A percentile compares a stretch with the other conserved stretches of the same genome.
Conservation (phyloP, 2,113 vertebrate genomes). For the Monopterus albus region DNA sequence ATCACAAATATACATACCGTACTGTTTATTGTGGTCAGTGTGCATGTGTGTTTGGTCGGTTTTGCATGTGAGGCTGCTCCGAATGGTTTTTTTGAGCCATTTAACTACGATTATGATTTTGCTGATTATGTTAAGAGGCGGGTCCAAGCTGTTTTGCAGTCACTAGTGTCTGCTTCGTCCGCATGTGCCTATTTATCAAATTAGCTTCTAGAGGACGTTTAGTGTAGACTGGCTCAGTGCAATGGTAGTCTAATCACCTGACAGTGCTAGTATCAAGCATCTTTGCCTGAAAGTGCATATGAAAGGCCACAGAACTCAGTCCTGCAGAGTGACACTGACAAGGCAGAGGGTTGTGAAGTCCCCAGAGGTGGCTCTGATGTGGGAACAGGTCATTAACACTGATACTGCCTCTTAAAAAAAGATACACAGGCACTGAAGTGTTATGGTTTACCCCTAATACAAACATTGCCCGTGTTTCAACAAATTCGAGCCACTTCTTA, state of each 20-base stretch:
- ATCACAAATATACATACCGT: not conserved
- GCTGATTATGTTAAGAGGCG: not conserved
- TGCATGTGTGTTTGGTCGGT: not conserved
- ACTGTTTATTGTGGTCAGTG: not conserved
- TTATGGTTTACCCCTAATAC: not conserved
- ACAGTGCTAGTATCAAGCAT: not conserved
- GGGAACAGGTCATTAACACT: not conserved
- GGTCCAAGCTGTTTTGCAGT: slow-evolving; percentile 20
- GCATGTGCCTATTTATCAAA: slow-evolving; percentile 56
- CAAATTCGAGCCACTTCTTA: not conserved
- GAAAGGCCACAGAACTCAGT: not conserved
- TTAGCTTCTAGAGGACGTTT: not conserved
- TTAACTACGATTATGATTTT: too few species aligned
- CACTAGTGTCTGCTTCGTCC: slow-evolving; percentile 16
- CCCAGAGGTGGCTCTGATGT: slow-evolving; percentile 19
- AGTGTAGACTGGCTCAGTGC: not conserved
- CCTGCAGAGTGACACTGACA: not conserved
- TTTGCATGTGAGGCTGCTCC: not conserved
- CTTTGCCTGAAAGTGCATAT: not conserved
- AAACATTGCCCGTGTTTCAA: not conserved
- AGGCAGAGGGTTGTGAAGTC: too few species aligned
- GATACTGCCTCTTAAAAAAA: too few species aligned
- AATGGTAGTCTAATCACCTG: not conserved
- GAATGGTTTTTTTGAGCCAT: slow-evolving; percentile 2
- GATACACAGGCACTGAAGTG: not conserved